Conservation (phyloP, 2,113 vertebrate genomes). For the Paradoxurus hermaphroditus region DNA sequence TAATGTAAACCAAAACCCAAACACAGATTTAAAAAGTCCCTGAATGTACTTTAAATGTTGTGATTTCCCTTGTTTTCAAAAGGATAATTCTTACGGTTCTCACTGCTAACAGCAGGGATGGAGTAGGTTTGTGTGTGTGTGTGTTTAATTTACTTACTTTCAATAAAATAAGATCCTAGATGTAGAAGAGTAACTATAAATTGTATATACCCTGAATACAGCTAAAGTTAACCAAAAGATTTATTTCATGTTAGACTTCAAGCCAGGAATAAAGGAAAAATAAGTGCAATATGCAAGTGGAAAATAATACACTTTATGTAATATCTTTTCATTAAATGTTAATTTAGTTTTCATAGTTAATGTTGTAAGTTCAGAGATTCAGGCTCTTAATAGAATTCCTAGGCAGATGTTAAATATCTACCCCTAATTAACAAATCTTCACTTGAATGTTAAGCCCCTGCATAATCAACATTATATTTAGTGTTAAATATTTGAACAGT, state of each 20-base stretch:
- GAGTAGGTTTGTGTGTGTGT: neutral
- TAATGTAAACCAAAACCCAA: constrained; percentile 19
- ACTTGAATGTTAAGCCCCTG: neutral
- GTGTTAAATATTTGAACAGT: neutral
- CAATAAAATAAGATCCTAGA: neutral
- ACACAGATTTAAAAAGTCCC: neutral
- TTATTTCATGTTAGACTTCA: neutral
- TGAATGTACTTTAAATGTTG: neutral
- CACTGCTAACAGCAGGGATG: neutral
- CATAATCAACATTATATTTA: neutral
- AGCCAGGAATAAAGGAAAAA: neutral
- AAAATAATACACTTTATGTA: neutral
- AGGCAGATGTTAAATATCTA: neutral
- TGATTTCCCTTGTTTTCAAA: neutral
- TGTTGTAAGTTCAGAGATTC: neutral
- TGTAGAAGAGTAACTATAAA: neutral
- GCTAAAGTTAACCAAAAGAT: constrained; percentile 3
- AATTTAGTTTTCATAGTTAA: neutral
- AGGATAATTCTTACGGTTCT: neutral
- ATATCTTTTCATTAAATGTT: neutral
- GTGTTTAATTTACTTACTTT: neutral
- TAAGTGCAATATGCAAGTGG: neutral
- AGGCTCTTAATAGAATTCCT: neutral
- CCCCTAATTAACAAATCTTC: neutral
- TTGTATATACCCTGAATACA: neutral